A percentile compares a stretch with the other conserved stretches of the same genome.
Conservation (phyloP, 2,888 invertebrate genomes). For the Lydus trimaculatus region DNA sequence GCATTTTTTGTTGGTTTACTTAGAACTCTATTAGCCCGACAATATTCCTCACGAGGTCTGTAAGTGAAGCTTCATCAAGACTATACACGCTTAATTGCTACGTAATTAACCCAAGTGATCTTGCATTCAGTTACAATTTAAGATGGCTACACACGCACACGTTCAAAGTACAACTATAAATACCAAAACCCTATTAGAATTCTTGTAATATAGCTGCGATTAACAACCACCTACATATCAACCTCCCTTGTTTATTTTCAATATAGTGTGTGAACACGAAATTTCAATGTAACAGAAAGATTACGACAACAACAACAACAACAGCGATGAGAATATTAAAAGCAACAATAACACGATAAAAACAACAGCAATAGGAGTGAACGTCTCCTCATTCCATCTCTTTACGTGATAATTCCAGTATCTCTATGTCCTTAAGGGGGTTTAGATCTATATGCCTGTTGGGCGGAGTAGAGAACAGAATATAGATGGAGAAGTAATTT, state of each 20-base stretch:
- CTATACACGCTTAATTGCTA: background rate
- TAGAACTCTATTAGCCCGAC: background rate
- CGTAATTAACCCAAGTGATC: background rate
- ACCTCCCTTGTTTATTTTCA: slow-evolving; percentile 19
- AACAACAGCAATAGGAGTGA: background rate
- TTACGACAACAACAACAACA: background rate
- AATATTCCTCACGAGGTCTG: background rate
- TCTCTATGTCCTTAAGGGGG: slow-evolving; percentile 10
- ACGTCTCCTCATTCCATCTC: slow-evolving; percentile 11
- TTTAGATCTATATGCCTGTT: background rate
- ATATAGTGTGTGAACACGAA: slow-evolving; percentile 25
- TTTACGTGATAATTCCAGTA: slow-evolving; percentile 17
- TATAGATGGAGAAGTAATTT: background rate
- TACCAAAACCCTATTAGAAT: slow-evolving; percentile 31
- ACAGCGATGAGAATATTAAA: background rate
- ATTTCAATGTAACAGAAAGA: slow-evolving; percentile 23
- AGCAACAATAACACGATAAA: background rate
- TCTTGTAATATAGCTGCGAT: slow-evolving; percentile 25
- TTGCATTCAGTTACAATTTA: slow-evolving; percentile 9
- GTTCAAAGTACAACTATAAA: slow-evolving; percentile 17
- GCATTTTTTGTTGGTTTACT: no score
- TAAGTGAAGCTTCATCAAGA: background rate
- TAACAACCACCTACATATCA: slow-evolving; percentile 16
- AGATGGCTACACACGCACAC: background rate
- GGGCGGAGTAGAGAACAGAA: background rate